These are phyloP conservation scores for Coturnix japonica DNA, from an alignment of 2,113 vertebrate species.

Conservation along the genomic window DNA sequence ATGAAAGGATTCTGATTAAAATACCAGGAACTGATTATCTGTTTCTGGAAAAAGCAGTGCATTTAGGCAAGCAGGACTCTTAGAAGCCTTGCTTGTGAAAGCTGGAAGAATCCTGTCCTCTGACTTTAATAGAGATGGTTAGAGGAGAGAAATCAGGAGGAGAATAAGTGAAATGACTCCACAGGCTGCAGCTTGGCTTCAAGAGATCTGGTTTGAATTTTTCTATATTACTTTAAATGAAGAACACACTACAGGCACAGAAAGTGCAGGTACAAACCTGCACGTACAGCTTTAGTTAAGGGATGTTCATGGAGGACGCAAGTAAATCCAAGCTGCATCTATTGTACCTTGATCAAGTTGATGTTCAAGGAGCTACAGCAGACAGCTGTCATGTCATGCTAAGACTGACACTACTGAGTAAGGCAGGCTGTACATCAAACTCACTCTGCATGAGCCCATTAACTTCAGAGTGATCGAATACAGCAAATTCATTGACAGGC, in stretches of 20 bases:
- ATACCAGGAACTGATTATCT: background rate
- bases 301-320: background rate
- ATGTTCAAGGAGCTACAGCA: background rate
- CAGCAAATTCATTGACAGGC: background rate
- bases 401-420: background rate
- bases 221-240: background rate
- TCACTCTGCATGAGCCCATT: background rate
- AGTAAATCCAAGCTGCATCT: background rate
- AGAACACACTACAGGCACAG: background rate
- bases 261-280: background rate
- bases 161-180: background rate
- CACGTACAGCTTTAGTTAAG: accelerated
- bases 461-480: background rate
- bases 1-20: background rate
- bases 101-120: background rate
- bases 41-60: background rate
- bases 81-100: background rate
- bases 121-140: background rate
- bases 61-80: background rate
- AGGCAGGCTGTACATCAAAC: background rate
- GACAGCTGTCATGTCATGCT: accelerated
- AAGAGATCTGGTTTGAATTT: background rate
- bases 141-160: background rate
- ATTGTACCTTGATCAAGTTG: background rate
- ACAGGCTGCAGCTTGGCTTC: background rate